These are phyloP conservation scores for Himalopsyche tibetana DNA, from an alignment of 2,888 invertebrate species.

Conservation along the genomic window DNA sequence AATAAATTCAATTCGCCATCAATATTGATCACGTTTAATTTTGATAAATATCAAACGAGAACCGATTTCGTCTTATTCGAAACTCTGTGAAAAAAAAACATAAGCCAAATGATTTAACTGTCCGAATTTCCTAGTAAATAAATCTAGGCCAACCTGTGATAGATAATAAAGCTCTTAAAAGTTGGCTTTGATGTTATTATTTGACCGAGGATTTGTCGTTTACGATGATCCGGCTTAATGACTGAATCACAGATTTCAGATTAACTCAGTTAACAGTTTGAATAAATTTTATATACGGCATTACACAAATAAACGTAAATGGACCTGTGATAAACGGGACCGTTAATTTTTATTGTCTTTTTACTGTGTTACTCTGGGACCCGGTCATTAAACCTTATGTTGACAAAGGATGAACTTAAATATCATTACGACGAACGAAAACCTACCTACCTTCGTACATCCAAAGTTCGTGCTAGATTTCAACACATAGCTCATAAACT, in stretches of 20 bases:
- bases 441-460: too few species aligned
- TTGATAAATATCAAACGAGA: too few species aligned
- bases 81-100: neutral
- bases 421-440: neutral
- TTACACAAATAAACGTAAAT: slow-evolving; percentile 19
- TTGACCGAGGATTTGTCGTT: slow-evolving; percentile 17
- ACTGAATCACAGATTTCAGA: slow-evolving; percentile 30
- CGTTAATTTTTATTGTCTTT: slow-evolving; percentile 31
- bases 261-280: slow-evolving; percentile 7
- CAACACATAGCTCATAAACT: too few species aligned
- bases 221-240: neutral
- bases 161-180: slow-evolving; percentile 21
- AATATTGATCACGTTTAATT: too few species aligned
- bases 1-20: too few species aligned
- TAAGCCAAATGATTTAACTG: neutral
- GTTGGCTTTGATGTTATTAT: slow-evolving; percentile 11
- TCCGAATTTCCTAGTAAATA: neutral
- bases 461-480: too few species aligned
- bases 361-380: slow-evolving; percentile 11
- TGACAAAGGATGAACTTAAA: neutral
- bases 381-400: slow-evolving; percentile 22
- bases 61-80: neutral
- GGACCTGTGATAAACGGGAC: slow-evolving; percentile 8
- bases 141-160: slow-evolving; percentile 13
- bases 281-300: slow-evolving; percentile 30